Conservation (phyloP, 2,888 invertebrate species). For the Seladonia tumulorum region DNA sequence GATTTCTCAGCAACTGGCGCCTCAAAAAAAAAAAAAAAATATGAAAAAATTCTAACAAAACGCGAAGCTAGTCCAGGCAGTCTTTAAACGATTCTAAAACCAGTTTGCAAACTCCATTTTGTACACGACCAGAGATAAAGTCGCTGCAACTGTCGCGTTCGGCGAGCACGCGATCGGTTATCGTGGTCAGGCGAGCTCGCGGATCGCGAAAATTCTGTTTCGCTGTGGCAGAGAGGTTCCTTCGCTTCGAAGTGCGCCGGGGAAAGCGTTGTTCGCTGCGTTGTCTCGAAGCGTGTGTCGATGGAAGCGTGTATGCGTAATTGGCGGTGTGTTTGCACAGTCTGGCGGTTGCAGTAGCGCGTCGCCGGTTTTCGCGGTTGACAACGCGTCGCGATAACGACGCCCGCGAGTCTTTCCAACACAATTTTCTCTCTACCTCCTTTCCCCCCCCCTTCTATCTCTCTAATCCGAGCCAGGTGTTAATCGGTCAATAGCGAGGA, state of each 20-base stretch:
- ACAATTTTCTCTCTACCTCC: slow-evolving; percentile 42
- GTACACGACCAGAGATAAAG: not conserved
- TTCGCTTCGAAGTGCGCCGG: slow-evolving; percentile 40
- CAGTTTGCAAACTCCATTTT: slow-evolving; percentile 1
- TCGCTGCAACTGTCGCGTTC: not conserved
- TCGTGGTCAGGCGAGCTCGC: slow-evolving; percentile 22
- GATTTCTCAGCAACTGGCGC: not conserved
- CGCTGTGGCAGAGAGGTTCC: slow-evolving; percentile 48
- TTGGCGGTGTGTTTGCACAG: slow-evolving; percentile 81
- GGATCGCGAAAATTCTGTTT: slow-evolving; percentile 48
- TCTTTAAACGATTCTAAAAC: not conserved
- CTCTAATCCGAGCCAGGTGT: slow-evolving; percentile 47
- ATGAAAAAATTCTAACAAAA: not conserved
- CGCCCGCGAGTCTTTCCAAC: slow-evolving; percentile 37
- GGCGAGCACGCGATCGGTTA: slow-evolving; percentile 39
- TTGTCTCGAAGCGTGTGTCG: slow-evolving; percentile 67
- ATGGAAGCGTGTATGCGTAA: slow-evolving; percentile 80
- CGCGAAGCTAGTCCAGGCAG: not conserved
- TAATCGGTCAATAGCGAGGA: slow-evolving; percentile 75
- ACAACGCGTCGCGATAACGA: slow-evolving; percentile 66
- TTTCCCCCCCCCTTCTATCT: not conserved
- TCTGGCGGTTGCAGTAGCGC: slow-evolving; percentile 64
- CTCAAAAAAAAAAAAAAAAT: not conserved
- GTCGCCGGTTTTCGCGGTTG: slow-evolving; percentile 66
- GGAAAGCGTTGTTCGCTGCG: slow-evolving; percentile 31